phyloP scores from a whole-genome alignment of 1,140 invertebrate genomes.

The Pseudachorutes palmiensis region DNA sequence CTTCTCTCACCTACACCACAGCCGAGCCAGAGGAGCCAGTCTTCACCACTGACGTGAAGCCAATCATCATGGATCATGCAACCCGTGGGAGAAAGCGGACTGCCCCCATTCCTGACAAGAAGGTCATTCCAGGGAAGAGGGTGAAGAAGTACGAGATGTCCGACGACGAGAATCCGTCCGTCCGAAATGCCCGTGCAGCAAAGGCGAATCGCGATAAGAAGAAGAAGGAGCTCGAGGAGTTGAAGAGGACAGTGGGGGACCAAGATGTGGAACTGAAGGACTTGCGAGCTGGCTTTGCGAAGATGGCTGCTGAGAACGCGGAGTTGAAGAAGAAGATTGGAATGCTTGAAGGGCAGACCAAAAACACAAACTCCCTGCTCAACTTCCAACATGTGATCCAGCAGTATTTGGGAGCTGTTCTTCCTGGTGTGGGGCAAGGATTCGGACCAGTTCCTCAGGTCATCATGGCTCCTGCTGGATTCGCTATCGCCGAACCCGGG shows the following conservation, averaged over 20 bases:
- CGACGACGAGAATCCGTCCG: constrained; percentile 13
- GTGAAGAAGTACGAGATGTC: constrained; percentile 23
- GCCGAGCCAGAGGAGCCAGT: background rate
- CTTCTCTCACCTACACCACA: background rate
- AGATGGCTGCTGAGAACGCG: background rate
- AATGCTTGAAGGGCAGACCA: background rate
- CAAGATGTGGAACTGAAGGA: background rate
- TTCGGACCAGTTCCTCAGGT: background rate
- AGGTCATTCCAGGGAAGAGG: constrained; percentile 12
- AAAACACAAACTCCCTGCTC: background rate
- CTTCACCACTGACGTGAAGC: background rate
- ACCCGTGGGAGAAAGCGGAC: background rate
- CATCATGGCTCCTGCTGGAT: background rate
- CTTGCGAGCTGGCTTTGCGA: background rate
- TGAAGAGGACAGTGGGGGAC: background rate
- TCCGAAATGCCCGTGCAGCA: constrained; percentile 29
- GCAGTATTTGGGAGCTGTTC: background rate
- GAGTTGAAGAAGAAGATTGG: background rate
- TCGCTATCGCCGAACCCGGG: background rate
- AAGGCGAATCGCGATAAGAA: constrained; percentile 28
- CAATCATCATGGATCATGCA: background rate
- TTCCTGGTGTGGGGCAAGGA: constrained; percentile 2
- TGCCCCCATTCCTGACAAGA: background rate
- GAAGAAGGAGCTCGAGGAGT: constrained; percentile 17
- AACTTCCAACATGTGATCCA: no score